Evolutionary conservation across 2,113 vertebrate genomes (phyloP), one percentile per base, ranked within the genome.

Genomic region (Poeciliopsis occidentalis): DNA sequence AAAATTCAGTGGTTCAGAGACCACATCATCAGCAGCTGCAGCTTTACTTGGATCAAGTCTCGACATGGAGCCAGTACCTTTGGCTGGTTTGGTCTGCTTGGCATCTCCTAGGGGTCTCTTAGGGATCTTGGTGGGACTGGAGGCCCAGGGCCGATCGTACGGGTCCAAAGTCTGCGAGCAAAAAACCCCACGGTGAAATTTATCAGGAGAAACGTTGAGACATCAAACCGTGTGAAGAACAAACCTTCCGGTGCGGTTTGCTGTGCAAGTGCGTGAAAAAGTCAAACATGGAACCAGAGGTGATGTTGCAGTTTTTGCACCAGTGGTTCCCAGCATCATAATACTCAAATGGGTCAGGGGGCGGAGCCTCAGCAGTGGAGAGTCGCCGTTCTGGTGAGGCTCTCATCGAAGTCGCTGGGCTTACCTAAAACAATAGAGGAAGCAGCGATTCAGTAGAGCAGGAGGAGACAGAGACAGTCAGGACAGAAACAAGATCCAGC

Each of bases 251-350:
- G 64, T 99, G 98, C 32, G 94, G 94, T 93, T 97, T 99, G 94
- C 96, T 95, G 87, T 99, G 97, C 93, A 98, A 95, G 90, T 99
- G 98, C 41, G 96, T 97, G 91, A 98, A 98, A 95, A 97, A 99
- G 90, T 99, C 97, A 93, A 97, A 97, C 95, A 99, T 95, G 89
- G 97, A 97, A 66, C 96, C 96, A 87, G 95, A 97, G 79, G 96
- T 96, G 84, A 95, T 92, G 76, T 97, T 98, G 92, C 98, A 99
- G 93, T 95, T 95, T 94, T 97, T 96, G 92, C 98, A 99, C 97
- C 97, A 99, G 91, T 99, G 97, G 87, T 95, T 97, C 86, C 97
- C 97, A 69, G 97, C 95, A 73, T 99, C 98, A 30, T 98, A 99
- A 94, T 98, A 99, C 64, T 99, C 96, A 92, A 97, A 98, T 4